Percentiles rank a stretch among this genome's conserved stretches.
These are phyloP conservation scores for Cyclophora albipunctata DNA, from an alignment of 2,888 invertebrate genomes.

Conservation along the genomic window DNA sequence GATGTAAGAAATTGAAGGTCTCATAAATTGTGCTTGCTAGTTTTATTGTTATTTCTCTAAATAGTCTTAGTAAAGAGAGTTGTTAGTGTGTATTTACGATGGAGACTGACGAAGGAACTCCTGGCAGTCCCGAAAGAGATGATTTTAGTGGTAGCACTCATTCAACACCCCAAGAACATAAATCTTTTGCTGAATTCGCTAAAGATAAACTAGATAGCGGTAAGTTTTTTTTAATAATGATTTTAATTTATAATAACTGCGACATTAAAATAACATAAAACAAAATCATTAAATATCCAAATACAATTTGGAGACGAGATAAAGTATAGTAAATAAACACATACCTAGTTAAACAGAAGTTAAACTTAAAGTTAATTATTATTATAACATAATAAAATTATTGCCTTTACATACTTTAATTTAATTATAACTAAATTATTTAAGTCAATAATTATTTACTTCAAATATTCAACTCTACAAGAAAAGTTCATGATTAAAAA, in stretches of 20 bases:
- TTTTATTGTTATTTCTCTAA: constrained; percentile 34
- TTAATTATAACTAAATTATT: too few relatives aligned
- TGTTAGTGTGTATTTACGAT: constrained; percentile 29
- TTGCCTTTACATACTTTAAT: too few relatives aligned
- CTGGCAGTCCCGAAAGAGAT: constrained; percentile 52
- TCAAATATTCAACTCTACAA: too few relatives aligned
- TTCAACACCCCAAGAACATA: constrained; percentile 66
- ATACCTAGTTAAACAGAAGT: too few relatives aligned
- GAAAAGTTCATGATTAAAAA: too few relatives aligned
- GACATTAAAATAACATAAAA: too few relatives aligned
- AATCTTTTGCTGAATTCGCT: constrained; percentile 66
- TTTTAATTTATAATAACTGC: neutral
- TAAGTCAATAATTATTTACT: too few relatives aligned
- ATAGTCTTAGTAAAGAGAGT: constrained; percentile 14
- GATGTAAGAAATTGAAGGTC: constrained; percentile 69
- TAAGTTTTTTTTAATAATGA: constrained; percentile 25
- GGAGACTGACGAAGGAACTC: constrained; percentile 52
- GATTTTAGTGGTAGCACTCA: constrained; percentile 61
- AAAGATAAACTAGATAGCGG: constrained; percentile 70
- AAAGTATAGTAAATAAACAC: too few relatives aligned
- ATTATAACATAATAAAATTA: too few relatives aligned
- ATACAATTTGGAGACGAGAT: too few relatives aligned
- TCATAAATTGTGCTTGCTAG: constrained; percentile 35
- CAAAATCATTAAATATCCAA: too few relatives aligned
- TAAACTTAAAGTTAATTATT: too few relatives aligned